A percentile compares a stretch with the other conserved stretches of the same genome.
phyloP scores from a whole-genome alignment of 2,113 vertebrate species.

The Thunnus thynnus region DNA sequence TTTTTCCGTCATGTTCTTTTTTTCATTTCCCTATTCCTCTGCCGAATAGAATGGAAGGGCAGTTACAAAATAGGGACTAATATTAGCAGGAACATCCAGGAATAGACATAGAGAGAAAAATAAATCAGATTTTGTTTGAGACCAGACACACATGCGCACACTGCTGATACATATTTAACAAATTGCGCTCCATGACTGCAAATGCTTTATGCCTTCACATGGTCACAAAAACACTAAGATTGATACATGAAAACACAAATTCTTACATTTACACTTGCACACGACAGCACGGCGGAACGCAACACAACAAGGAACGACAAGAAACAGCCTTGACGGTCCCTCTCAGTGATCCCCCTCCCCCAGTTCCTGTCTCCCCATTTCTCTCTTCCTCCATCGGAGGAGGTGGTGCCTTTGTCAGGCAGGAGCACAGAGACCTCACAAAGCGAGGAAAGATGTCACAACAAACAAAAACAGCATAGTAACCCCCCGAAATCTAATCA shows the following conservation, averaged over 20 bases:
- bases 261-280: conserved; percentile 35
- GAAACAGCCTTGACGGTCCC: conserved; percentile 90
- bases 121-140: conserved; percentile 52
- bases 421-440: conserved; percentile 93
- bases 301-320: conserved; percentile 58
- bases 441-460: conserved; percentile 91
- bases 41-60: conserved; percentile 37
- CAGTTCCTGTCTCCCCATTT: conserved; percentile 77
- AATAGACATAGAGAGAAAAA: conserved; percentile 6
- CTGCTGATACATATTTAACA: conserved; percentile 46
- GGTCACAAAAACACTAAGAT: conserved; percentile 9
- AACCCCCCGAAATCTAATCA: conserved; percentile 93
- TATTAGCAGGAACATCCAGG: conserved; percentile 19
- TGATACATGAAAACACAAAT: conserved; percentile 37
- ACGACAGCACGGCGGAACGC: conserved; percentile 6
- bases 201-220: conserved; percentile 12
- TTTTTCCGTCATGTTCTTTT: conserved; percentile 26
- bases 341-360: conserved; percentile 90
- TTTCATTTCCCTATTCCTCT: conserved; percentile 28
- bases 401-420: conserved; percentile 93
- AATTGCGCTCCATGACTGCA: conserved; percentile 27
- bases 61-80: conserved; percentile 32
- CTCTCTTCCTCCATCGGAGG: conserved; percentile 88
- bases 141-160: conserved; percentile 2
- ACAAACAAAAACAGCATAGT: conserved; percentile 84